Evolutionary conservation across 2,888 invertebrate genomes (phyloP), one percentile per base, ranked within the genome.

Genomic region (Acholoe squamosa): DNA sequence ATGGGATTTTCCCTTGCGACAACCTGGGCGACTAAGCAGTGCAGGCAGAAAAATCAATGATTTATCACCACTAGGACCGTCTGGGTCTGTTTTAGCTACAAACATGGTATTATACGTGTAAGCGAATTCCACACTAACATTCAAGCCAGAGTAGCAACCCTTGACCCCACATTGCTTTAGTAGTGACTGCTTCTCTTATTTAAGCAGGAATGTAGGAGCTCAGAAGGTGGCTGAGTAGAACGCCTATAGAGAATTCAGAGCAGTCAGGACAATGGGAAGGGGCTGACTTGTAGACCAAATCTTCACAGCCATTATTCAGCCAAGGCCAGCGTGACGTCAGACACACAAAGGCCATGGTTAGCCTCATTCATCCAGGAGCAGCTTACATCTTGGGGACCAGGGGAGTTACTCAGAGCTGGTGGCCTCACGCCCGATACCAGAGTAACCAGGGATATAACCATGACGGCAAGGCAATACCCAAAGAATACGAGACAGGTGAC

Each of bases 241-340:
- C 61, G 61, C 19, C 61, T 61, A n/a, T n/a, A 61, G 22, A 61
- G 61, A 61, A 61, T 7, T 19, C 61, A n/a, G n/a, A 14, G 61
- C 19, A 19, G 61, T n/a, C 61, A 61, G 61, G 61, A 61, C 61
- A 61, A 61, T 61, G 61, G 61, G 61, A 61, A 19, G 61, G n/a
- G 61, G 61, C 61, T n/a, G 61, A n/a, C 61, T 61, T 7, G 43
- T 10, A 43, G 5, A 43, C 43, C 43, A 3, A 43, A 10, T 43
- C 43, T 43, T 43, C 43, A 43, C 61, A 14, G 61, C n/a, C n/a
- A 61, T 7, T 61, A 7, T 61, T 61, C 61, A 61, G 61, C 19
- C 61, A 61, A 7, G 61, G n/a, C 61, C n/a, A 19, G 19, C 19
- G 61, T 61, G 61, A 61, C 61, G 61, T 61, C 61, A 61, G 61